Evolutionary conservation across 2,113 vertebrate genomes (phyloP), one percentile per base, ranked within the genome.

Genomic region (Gallinago media): DNA sequence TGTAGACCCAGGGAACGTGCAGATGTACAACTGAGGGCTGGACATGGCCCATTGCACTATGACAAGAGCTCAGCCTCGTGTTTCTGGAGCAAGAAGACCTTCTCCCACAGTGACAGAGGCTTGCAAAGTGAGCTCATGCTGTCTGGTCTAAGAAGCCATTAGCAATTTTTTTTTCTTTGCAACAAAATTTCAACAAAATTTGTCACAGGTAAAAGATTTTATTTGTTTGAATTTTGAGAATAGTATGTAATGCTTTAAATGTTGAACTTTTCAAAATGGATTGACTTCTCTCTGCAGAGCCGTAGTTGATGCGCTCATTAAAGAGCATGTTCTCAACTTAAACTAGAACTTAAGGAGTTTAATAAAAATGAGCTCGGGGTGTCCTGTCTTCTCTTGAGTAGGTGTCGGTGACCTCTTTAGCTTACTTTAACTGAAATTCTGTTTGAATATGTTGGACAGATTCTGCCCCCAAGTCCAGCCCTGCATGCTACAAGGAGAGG

Each of bases 371-470:
- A 46, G 8, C 59, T 61, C 56, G 61, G 71, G 47, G 26, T 47
- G 63, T 90, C 63, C 74, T 83, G 13, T 56, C 2, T 82, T 83
- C 67, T 77, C 27, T 38, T 38, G 26, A 55, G 18, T 58, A 68
- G 52, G 11, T 55, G 40, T n/a, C 85, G 36, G 66, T 23, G 62
- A 72, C 40, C 47, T 94, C 27, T 44, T 65, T 14, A 47, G n/a
- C n/a, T 29, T 61, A 8, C 67, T 92, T 88, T 79, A 88, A 80
- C 92, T 46, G 65, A 46, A 58, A 29, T 67, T 58, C 82, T 94
- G 63, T 92, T 95, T 95, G 88, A 92, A 76, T 95, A 79, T 88
- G 82, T 95, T 96, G 96, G 93, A 90, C 96, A 93, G 85, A 92
- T 95, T 79, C 65, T 90, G 67, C 74, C 81, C 58, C 78, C 85